Conservation (phyloP, 2,888 invertebrate species). For the Gandaritis pyraliata region DNA sequence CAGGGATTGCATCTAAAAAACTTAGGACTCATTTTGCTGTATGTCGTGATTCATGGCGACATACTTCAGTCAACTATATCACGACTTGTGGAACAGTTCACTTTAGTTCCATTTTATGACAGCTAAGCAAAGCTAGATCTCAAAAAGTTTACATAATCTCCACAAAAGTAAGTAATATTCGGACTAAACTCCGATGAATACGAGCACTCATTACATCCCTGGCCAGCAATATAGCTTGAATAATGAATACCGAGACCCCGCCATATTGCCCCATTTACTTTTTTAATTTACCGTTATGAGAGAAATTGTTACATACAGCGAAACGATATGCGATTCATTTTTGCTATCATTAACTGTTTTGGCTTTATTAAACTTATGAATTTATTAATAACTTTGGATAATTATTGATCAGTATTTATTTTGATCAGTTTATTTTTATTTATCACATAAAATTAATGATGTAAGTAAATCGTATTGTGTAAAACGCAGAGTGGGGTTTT, state of each 20-base stretch:
- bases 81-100: no score
- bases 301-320: constrained; percentile 39
- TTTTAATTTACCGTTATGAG: constrained; percentile 70
- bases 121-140: no score
- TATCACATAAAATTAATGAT: no score
- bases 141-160: neutral
- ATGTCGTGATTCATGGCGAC: no score
- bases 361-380: neutral
- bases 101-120: no score
- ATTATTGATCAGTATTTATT: no score
- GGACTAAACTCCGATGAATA: constrained; percentile 1
- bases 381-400: no score
- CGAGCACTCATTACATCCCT: constrained; percentile 12
- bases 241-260: constrained; percentile 65
- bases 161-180: neutral
- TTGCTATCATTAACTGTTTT: constrained; percentile 22
- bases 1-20: no score
- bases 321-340: constrained; percentile 39
- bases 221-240: constrained; percentile 60
- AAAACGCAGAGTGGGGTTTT: constrained; percentile 12
- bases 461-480: constrained; percentile 1
- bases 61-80: no score
- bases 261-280: constrained; percentile 66
- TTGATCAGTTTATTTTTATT: no score
- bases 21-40: no score